phyloP scores from a whole-genome alignment of 1,140 invertebrate genomes.

The Leptinotarsa texana region DNA sequence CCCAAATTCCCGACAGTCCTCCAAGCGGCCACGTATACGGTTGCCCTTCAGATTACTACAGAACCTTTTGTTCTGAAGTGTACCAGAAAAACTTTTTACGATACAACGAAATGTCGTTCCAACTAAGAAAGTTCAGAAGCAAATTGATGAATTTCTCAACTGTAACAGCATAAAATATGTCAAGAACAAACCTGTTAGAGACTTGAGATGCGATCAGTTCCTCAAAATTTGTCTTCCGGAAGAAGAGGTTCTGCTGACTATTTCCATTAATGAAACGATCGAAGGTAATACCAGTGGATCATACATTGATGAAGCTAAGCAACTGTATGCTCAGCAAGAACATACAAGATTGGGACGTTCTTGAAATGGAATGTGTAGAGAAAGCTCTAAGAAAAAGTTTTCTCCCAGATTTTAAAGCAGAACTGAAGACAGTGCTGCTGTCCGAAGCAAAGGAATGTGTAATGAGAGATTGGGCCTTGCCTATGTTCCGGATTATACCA shows the following conservation, averaged over 20 bases:
- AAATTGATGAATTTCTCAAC: conserved; percentile 91
- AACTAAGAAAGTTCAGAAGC: conserved; percentile 89
- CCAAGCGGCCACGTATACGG: conserved; percentile 90
- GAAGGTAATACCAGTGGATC: conserved; percentile 75
- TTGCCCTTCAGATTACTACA: conserved; percentile 88
- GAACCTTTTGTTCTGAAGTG: conserved; percentile 88
- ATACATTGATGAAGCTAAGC: conserved; percentile 90
- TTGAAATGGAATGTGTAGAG: conserved; percentile 86
- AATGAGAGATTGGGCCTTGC: conserved; percentile 81
- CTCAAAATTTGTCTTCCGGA: conserved; percentile 82
- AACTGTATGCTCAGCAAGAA: conserved; percentile 89
- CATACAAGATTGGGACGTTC: conserved; percentile 94
- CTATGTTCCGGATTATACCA: conserved; percentile 75
- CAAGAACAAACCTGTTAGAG: conserved; percentile 91
- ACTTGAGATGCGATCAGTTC: conserved; percentile 89
- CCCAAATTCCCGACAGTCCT: conserved; percentile 64
- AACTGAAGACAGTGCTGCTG: conserved; percentile 79
- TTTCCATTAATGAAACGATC: conserved; percentile 76
- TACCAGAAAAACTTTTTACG: conserved; percentile 86
- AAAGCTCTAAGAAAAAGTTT: conserved; percentile 86
- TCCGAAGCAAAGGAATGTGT: conserved; percentile 90
- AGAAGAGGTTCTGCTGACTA: conserved; percentile 81
- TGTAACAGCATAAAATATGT: conserved; percentile 91
- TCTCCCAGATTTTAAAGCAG: conserved; percentile 86
- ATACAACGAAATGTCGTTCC: conserved; percentile 84